These are phyloP conservation scores for Asteroscopus sphinx DNA, from an alignment of 2,888 invertebrate species.

Conservation along the genomic window DNA sequence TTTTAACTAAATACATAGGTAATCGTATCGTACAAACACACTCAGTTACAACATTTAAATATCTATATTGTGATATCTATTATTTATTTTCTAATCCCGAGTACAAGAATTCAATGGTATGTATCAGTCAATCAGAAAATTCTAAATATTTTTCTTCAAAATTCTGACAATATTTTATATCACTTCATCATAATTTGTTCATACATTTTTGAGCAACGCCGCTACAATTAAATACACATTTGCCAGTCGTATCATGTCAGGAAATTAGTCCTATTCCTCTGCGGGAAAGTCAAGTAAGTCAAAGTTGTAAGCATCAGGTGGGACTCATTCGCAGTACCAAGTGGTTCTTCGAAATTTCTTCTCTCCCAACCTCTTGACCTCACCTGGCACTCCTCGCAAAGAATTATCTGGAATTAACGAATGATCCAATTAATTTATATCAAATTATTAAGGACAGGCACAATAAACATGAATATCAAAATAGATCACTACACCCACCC, in stretches of 20 bases:
- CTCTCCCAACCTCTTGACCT: conserved; percentile 79
- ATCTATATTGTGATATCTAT: conserved; percentile 21
- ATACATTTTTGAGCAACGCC: conserved; percentile 37
- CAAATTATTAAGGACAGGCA: background rate
- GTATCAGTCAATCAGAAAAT: conserved; percentile 53
- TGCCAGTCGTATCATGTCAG: conserved; percentile 19
- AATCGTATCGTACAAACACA: conserved; percentile 18
- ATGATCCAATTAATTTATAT: conserved; percentile 15
- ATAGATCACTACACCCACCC: conserved; percentile 27
- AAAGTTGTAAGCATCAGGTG: conserved; percentile 13
- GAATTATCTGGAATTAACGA: conserved; percentile 84
- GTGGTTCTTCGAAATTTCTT: conserved; percentile 83
- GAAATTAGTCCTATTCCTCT: conserved; percentile 24
- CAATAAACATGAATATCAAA: conserved; percentile 6
- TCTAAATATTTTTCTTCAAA: conserved; percentile 15
- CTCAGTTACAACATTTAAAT: conserved; percentile 23
- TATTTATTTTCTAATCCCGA: conserved; percentile 16
- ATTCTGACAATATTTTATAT: conserved; percentile 33
- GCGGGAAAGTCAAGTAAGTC: conserved; percentile 39
- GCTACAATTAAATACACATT: conserved; percentile 36
- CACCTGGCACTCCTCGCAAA: conserved; percentile 86
- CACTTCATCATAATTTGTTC: conserved; percentile 48
- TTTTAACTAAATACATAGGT: conserved; percentile 4
- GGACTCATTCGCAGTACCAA: conserved; percentile 86
- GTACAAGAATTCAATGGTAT: conserved; percentile 46